Evolutionary conservation across 2,797 vertebrate species (phyloP).

Genomic region (Setipinna tenuifilis): DNA sequence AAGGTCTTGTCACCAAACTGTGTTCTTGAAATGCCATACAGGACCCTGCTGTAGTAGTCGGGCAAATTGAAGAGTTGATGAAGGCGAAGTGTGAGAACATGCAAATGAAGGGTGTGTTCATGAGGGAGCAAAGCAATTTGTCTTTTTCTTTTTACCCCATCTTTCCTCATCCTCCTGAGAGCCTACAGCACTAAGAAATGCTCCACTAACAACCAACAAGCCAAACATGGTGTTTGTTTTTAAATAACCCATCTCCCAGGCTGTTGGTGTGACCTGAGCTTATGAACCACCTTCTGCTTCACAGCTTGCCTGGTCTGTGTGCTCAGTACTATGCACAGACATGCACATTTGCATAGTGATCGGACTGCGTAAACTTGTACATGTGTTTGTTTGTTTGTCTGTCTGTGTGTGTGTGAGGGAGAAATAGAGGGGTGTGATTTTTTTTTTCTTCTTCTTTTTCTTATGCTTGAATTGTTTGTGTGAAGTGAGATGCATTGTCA

Average conservation of each 20-base stretch:
- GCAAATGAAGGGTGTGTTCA: not conserved
- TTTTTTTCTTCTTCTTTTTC: not conserved
- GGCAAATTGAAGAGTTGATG: not conserved
- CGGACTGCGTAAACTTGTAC: not conserved
- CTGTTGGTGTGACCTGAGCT: not conserved
- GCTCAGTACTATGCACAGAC: too few relatives aligned
- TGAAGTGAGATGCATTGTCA: not conserved
- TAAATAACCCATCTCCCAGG: not conserved
- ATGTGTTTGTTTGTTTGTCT: not conserved
- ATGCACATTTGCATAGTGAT: not conserved
- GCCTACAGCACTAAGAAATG: too few relatives aligned
- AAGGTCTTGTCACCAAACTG: too few relatives aligned
- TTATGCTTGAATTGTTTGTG: too few relatives aligned
- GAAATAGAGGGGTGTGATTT: not conserved
- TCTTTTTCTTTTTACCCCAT: conserved; percentile 32
- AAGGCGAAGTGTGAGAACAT: not conserved
- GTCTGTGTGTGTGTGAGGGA: not conserved
- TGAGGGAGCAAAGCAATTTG: not conserved
- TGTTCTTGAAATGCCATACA: not conserved
- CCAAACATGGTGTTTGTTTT: not conserved
- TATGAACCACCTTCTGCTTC: not conserved
- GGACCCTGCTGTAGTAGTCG: not conserved
- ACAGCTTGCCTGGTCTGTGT: too few relatives aligned
- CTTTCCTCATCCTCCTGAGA: not conserved
- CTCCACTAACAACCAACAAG: too few relatives aligned